Conservation (phyloP, 2,113 vertebrate genomes). For the Clarias magur region DNA sequence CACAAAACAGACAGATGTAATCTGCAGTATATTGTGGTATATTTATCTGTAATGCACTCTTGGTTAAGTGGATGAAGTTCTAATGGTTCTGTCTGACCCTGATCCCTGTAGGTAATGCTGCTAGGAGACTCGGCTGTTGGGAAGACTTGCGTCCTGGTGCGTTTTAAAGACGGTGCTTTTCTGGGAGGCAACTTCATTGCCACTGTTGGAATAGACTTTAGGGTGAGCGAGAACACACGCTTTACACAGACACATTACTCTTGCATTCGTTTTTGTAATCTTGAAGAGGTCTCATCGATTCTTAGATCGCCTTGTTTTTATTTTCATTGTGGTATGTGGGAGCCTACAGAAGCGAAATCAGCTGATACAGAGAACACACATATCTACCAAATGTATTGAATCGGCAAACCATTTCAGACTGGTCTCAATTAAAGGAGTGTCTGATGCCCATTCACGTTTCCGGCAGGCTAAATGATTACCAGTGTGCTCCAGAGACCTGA, state of each 20-base stretch:
- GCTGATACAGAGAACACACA: conserved; percentile 19
- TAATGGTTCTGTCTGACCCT: conserved; percentile 49
- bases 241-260: conserved; percentile 9
- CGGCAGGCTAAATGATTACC: conserved; percentile 40
- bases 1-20: background rate
- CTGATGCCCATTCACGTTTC: conserved; percentile 37
- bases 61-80: background rate
- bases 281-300: background rate
- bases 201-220: conserved; percentile 99
- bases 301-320: background rate
- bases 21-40: background rate
- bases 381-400: conserved; percentile 14
- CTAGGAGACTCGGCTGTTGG: conserved; percentile 97
- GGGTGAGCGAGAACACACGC: conserved; percentile 81
- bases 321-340: conserved; percentile 7
- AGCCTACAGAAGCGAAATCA: conserved; percentile 8
- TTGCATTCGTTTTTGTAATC: background rate
- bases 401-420: conserved; percentile 17
- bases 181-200: conserved; percentile 95
- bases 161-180: conserved; percentile 95
- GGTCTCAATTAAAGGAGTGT: conserved; percentile 14
- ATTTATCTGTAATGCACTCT: conserved; percentile 47
- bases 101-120: conserved; percentile 88
- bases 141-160: conserved; percentile 96
- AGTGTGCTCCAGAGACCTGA: background rate